Conservation (phyloP, 1,140 invertebrate genomes). For the Hyphantria cunea region DNA sequence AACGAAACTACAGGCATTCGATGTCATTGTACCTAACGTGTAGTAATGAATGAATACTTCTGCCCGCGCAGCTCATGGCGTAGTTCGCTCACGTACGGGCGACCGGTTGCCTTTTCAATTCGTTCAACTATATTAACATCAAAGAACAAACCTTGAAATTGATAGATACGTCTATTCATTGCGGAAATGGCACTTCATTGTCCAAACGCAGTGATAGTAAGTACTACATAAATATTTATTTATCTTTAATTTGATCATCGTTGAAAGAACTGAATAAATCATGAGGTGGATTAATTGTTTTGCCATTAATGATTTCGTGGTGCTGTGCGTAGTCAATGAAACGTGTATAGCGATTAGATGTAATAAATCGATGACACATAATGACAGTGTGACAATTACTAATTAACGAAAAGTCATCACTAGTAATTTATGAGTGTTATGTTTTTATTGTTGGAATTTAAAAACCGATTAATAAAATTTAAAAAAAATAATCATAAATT, state of each 20-base stretch:
- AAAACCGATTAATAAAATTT: no score
- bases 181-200: conserved; percentile 17
- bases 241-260: conserved; percentile 1
- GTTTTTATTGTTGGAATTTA: no score
- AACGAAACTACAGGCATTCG: conserved; percentile 12
- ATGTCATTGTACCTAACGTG: conserved; percentile 42
- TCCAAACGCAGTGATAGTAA: not conserved
- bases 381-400: no score
- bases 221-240: conserved; percentile 16
- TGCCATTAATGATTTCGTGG: not conserved
- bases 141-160: conserved; percentile 36
- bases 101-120: conserved; percentile 53
- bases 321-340: not conserved
- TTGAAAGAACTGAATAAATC: not conserved
- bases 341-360: no score
- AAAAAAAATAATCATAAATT: no score
- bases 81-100: conserved; percentile 55
- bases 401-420: no score
- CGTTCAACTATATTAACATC: conserved; percentile 41
- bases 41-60: conserved; percentile 57
- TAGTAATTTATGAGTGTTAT: no score
- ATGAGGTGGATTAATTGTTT: no score
- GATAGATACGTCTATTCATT: conserved; percentile 27
- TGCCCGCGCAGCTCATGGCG: conserved; percentile 28
- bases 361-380: no score